Evolutionary conservation across 2,113 vertebrate genomes (phyloP).

Genomic region (Nipponia nippon): DNA sequence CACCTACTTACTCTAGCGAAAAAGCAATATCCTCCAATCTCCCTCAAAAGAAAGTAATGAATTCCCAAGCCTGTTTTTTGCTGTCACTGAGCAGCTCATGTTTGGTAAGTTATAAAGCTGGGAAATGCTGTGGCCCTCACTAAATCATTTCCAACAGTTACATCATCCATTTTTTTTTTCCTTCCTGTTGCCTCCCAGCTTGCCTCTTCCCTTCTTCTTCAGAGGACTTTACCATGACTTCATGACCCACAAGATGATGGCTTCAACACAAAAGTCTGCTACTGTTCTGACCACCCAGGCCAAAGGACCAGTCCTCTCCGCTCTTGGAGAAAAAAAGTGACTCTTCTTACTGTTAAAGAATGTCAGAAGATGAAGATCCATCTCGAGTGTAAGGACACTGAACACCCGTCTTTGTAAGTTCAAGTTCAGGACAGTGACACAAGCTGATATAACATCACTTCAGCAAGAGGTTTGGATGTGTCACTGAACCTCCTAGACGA

Average conservation of each 20-base stretch:
- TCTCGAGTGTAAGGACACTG: background rate
- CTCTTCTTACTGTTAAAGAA: background rate
- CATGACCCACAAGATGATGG: background rate
- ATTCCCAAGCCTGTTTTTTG: background rate
- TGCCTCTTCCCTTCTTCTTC: background rate
- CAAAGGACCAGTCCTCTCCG: background rate
- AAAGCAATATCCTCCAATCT: background rate
- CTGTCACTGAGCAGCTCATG: background rate
- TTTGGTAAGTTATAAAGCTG: background rate
- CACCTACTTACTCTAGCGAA: background rate
- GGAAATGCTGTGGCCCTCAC: background rate
- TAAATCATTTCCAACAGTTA: background rate
- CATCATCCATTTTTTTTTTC: background rate
- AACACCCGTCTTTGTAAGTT: background rate
- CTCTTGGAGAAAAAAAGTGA: too few relatives aligned
- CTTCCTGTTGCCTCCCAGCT: background rate
- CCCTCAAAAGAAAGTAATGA: background rate
- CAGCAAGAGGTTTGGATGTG: background rate
- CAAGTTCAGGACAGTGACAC: background rate
- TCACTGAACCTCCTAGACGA: background rate
- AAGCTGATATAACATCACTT: background rate
- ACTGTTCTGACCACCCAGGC: background rate
- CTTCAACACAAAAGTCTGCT: background rate
- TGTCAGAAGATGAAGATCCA: background rate
- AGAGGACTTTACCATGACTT: background rate